Conservation (phyloP, 2,113 vertebrate genomes). For the Cacatua alba region DNA sequence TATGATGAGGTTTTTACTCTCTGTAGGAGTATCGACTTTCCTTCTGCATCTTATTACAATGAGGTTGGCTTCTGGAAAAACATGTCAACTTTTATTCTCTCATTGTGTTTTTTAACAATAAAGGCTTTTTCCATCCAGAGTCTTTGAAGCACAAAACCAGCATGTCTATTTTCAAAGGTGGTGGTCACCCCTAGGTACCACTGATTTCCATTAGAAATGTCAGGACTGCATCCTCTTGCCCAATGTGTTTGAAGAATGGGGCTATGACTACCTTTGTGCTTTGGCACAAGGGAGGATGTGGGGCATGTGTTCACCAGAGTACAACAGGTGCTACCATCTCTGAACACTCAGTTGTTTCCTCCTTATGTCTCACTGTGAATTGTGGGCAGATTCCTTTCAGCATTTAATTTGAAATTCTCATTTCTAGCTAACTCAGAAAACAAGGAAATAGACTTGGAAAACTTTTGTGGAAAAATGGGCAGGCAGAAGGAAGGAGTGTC, state of each 20-base stretch:
- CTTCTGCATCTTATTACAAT: neutral
- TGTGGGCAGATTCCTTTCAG: neutral
- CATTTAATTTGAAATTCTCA: neutral
- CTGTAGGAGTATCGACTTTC: neutral
- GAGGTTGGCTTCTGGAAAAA: neutral
- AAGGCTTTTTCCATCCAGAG: neutral
- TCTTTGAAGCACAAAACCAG: neutral
- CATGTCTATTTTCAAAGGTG: neutral
- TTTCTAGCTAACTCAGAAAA: neutral
- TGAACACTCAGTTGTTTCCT: neutral
- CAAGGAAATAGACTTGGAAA: neutral
- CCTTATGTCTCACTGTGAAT: neutral
- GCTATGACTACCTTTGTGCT: neutral
- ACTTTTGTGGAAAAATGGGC: neutral
- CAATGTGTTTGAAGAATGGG: neutral
- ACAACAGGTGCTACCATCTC: neutral
- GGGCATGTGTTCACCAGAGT: rapidly evolving
- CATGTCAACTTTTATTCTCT: neutral
- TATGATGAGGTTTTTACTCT: neutral
- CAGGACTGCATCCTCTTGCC: neutral
- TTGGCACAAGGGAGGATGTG: neutral
- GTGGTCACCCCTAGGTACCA: neutral
- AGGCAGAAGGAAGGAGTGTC: neutral
- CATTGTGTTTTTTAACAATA: neutral
- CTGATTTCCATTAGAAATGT: neutral